Percentiles rank a stretch among this genome's conserved stretches.
These are phyloP conservation scores for Origma solitaria DNA, from an alignment of 2,113 vertebrate species.

Conservation along the genomic window DNA sequence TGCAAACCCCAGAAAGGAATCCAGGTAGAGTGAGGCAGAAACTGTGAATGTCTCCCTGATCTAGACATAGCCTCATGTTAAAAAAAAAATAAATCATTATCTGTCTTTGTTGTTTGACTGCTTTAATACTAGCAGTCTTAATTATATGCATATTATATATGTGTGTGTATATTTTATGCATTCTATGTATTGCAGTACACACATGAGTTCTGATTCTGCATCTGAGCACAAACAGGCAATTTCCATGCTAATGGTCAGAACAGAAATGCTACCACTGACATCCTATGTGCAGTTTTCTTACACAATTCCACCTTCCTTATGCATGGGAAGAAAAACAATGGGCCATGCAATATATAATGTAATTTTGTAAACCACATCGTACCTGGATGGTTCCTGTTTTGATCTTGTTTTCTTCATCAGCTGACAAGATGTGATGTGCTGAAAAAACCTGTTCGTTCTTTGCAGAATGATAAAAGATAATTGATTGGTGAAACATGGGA, in stretches of 20 bases:
- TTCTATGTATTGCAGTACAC: background rate
- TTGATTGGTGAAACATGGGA: background rate
- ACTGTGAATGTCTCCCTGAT: background rate
- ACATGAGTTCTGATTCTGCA: background rate
- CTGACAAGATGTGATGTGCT: background rate
- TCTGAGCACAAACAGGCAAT: background rate
- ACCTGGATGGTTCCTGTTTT: background rate
- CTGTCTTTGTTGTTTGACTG: background rate
- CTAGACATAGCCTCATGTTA: background rate
- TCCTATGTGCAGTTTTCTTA: background rate
- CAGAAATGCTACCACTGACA: background rate
- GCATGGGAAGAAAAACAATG: background rate
- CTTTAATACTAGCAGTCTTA: background rate
- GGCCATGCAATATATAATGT: background rate
- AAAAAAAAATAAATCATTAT: background rate
- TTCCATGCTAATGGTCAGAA: background rate
- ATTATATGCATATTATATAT: background rate
- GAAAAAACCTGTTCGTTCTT: background rate
- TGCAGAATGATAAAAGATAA: background rate
- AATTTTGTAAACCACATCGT: background rate
- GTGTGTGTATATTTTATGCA: background rate
- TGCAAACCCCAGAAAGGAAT: background rate
- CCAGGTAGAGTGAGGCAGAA: background rate
- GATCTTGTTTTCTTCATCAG: background rate
- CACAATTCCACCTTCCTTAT: background rate